Evolutionary conservation across 2,797 vertebrate species (phyloP), one percentile per base, ranked within the genome.

Genomic region (Chaetophractus vellerosus): DNA sequence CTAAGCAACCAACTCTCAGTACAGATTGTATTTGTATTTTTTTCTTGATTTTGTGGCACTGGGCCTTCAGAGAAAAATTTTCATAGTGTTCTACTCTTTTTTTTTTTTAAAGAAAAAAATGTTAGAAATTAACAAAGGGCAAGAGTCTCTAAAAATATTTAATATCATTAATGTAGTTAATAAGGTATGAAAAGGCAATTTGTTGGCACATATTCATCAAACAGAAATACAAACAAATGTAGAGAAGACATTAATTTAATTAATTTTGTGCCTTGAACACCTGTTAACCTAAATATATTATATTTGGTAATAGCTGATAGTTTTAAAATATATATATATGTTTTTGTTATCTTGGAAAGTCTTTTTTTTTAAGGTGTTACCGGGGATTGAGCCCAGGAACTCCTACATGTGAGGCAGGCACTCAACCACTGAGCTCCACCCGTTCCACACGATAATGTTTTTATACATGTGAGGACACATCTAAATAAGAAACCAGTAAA

Each of bases 191-290:
- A 96, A 95, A 68, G 66, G 61, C 66, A 96, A 89, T 92, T 85
- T 59, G 52, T 85, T 90, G 64, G 79, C 83, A 94, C 16, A 36
- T 89, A 79, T 88, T 91, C 86, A 52, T 87, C 64, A 86, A 94
- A 85, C 59, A 93, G 36, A 97, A 93, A 96, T 63, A 83, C 26
- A 91, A 93, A 87, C 74, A 91, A 94, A 93, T 71, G 26, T 26
- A 81, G 71, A 84, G 19, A 87, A 95, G 48, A 95, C 66, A 84
- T 21, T 75, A 78, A 90, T 94, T 93, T 88, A 92, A 88, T 96
- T 96, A 90, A 92, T 88, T 94, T 92, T 95, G 61, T 95, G 50
- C 41, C 33, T 88, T 88, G 69, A 95, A 96, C 68, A 96, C 75
- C 87, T 93, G 81, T 88, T 97, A 94, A 91, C 26, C 24, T 96